Percentiles rank a stretch among this genome's conserved stretches.
Evolutionary conservation across 2,888 invertebrate genomes (phyloP).

Genomic region (Anthrax anthrax): DNA sequence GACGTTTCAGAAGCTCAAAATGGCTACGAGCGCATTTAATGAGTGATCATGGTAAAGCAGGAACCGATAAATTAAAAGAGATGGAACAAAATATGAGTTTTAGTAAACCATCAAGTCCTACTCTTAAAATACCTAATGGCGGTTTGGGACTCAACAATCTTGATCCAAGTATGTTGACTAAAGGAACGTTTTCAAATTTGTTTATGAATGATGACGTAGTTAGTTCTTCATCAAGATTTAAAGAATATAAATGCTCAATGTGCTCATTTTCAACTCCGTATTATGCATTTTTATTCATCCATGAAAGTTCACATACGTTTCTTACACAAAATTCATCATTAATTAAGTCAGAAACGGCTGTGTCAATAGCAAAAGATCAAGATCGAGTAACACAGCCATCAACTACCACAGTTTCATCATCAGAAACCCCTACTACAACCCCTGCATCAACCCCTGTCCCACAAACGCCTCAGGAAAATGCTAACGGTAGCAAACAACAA

Average conservation of each 20-base stretch:
- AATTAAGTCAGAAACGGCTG: constrained; percentile 21
- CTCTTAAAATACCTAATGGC: constrained; percentile 34
- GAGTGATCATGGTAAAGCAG: constrained; percentile 63
- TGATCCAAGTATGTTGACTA: constrained; percentile 25
- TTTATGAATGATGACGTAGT: constrained; percentile 16
- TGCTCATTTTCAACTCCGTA: constrained; percentile 83
- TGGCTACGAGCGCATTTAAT: constrained; percentile 77
- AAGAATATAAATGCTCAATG: constrained; percentile 77
- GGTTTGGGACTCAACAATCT: constrained; percentile 13
- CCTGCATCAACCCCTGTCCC: constrained; percentile 19
- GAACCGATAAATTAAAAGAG: constrained; percentile 31
- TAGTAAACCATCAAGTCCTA: constrained; percentile 29
- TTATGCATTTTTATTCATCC: constrained; percentile 79
- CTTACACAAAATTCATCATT: constrained; percentile 25
- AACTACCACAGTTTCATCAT: constrained; percentile 41
- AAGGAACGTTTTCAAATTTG: constrained; percentile 21
- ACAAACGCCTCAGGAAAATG: constrained; percentile 18
- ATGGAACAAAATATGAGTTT: constrained; percentile 25
- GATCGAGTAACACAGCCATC: constrained; percentile 38
- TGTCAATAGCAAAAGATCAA: constrained; percentile 45
- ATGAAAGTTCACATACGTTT: constrained; percentile 67
- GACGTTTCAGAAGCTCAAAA: constrained; percentile 75
- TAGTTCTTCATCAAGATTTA: constrained; percentile 33
- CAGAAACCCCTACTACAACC: constrained; percentile 29
- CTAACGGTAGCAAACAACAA: constrained; percentile 14